Evolutionary conservation across 2,888 invertebrate genomes (phyloP).

Genomic region (Limnephilus auricula): DNA sequence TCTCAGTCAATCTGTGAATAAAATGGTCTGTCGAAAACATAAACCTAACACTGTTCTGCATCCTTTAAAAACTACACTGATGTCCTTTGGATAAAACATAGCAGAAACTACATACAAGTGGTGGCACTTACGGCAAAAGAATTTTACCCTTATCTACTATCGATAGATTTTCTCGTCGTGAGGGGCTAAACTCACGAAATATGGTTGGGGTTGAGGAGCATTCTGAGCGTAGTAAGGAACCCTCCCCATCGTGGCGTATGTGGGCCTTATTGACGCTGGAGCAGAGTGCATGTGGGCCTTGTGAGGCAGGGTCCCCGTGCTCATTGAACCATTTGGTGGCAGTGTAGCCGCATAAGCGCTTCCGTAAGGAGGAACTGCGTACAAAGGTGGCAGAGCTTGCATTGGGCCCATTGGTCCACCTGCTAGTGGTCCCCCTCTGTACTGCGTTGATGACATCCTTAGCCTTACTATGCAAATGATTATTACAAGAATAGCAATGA

Average conservation of each 20-base stretch:
- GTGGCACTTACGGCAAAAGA: conserved; percentile 33
- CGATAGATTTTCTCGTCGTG: conserved; percentile 83
- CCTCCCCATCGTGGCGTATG: conserved; percentile 82
- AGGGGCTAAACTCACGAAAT: conserved; percentile 81
- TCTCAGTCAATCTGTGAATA: background rate
- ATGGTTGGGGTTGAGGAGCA: conserved; percentile 72
- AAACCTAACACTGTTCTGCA: conserved; percentile 2
- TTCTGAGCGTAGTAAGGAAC: conserved; percentile 75
- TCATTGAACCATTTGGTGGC: conserved; percentile 78
- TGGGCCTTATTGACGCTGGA: conserved; percentile 76
- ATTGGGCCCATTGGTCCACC: conserved; percentile 78
- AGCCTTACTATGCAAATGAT: conserved; percentile 92
- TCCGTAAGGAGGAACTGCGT: conserved; percentile 79
- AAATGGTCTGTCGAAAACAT: background rate
- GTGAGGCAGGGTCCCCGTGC: conserved; percentile 83
- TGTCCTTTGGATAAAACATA: conserved; percentile 30
- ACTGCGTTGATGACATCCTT: conserved; percentile 83
- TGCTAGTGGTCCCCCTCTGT: conserved; percentile 83
- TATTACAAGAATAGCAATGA: conserved; percentile 91
- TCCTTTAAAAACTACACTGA: conserved; percentile 8
- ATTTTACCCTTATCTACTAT: conserved; percentile 70
- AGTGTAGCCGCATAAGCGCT: conserved; percentile 76
- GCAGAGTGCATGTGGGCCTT: conserved; percentile 76
- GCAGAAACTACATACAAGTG: background rate
- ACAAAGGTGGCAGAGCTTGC: conserved; percentile 78